Evolutionary conservation across 2,888 invertebrate genomes (phyloP), one percentile per base, ranked within the genome.

Genomic region (Colletes collaris): DNA sequence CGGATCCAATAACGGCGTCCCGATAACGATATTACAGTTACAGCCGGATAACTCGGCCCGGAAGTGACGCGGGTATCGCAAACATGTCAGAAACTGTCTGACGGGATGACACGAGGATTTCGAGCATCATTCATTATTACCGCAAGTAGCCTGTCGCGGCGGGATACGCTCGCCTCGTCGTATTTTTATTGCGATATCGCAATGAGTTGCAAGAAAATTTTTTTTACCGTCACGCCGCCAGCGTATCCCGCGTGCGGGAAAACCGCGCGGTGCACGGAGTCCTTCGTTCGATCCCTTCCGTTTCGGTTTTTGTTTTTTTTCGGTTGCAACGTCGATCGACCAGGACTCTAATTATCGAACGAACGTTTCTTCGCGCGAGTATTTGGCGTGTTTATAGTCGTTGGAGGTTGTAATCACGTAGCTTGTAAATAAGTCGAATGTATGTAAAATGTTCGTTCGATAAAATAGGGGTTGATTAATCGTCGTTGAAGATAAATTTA

Each of bases 91-190:
- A 44, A 76, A 60, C 63, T 81, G 76, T 81, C 70, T 55, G 50
- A 10, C 52, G 8, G 80, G 44, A 74, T 73, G 76, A 79, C 69
- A 66, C 53, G 67, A 52, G 69, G 60, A 79, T 72, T 79, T 74
- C 67, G 70, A 65, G 74, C 37, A 74, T 76, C 78, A 68, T 82
- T 82, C 77, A 52, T 82, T 82, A 82, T 63, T 75, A 67, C 46
- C 55, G 56, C 67, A 74, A 82, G 67, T 71, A 82, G 65, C 74
- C 60, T 66, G 68, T 71, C 65, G 72, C 50, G 44, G 35, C 53
- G 56, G 62, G 64, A 50, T 59, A 67, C 60, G 19, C 37, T 53
- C 69, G n/a, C 27, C 49, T 19, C 40, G 37, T 62, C 59, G 35
- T 68, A 50, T 52, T 72, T 71, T 74, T 50, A 44, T 73, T 64